Evolutionary conservation across 2,797 vertebrate species (phyloP), one percentile per base, ranked within the genome.

Genomic region (Cyprinella venusta): DNA sequence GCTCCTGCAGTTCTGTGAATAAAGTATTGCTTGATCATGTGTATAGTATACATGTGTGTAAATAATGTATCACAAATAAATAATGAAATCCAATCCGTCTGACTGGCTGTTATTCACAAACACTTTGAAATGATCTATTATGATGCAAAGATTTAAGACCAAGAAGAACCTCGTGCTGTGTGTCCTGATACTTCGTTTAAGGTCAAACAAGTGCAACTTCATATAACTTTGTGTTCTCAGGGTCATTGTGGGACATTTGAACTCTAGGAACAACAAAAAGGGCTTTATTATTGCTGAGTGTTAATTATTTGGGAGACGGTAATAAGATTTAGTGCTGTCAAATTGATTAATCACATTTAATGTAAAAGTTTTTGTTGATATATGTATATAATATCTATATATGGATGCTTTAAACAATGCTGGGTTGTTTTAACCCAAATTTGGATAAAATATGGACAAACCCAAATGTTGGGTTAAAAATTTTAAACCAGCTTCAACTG

Each of bases 31-130:
- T 87, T 87, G 87, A 87, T 80, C 67, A 86, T 81, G 84, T 89
- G 88, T 87, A 88, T 75, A 89, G 84, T 76, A 79, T 71, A 84
- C 71, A 77, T 84, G 81, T 86, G 86, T 89, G 87, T 89, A 89
- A 88, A 89, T 89, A 89, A 85, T 87, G 70, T 83, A 89, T 84
- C 80, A 72, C 61, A 82, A 88, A 89, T 89, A 89, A 89, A 89
- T 86, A 1, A 88, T 84, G 75, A 86, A 83, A 87, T 77, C 87
- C 64, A 40, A 52, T 76, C 61, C n/a, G 33, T 8, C 15, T 79
- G 87, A 19, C 40, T 50, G 45, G 42, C 8, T 40, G 42, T 69
- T 63, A 33, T 64, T 86, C 24, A 30, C 26, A 16, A 30, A 30
- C 26, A 16, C 61, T 63, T 24, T 61, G 36, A 59, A 30, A 76